Conservation (phyloP, 2,797 vertebrate genomes). For the Sebastes matsubarae region DNA sequence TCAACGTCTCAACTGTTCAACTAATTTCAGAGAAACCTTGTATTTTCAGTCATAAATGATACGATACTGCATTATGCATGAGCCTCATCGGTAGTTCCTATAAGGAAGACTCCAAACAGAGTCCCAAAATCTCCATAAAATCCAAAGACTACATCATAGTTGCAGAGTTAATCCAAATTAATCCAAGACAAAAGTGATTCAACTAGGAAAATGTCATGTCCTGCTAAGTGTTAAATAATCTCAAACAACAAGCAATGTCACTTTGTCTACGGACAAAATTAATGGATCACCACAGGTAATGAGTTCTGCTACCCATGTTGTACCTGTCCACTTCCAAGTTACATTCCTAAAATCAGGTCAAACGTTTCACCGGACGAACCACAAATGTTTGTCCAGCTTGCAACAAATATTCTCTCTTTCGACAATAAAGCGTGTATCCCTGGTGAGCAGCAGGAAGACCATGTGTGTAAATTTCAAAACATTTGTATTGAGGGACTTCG, state of each 20-base stretch:
- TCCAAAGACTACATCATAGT: neutral
- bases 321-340: neutral
- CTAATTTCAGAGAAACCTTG: neutral
- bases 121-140: neutral
- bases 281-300: neutral
- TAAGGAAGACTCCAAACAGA: neutral
- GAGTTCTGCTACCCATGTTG: neutral
- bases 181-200: neutral
- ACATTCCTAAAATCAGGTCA: neutral
- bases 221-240: neutral
- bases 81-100: neutral
- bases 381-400: neutral
- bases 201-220: neutral
- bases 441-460: neutral
- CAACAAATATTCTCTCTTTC: neutral
- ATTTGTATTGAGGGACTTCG: neutral
- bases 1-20: neutral
- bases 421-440: neutral
- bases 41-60: neutral
- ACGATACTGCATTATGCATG: neutral
- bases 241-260: neutral
- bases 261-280: neutral
- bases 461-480: neutral
- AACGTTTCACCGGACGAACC: neutral
- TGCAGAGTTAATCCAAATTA: neutral